These are phyloP conservation scores for Ivindomyrus marchei DNA, from an alignment of 2,113 vertebrate species.

Conservation along the genomic window DNA sequence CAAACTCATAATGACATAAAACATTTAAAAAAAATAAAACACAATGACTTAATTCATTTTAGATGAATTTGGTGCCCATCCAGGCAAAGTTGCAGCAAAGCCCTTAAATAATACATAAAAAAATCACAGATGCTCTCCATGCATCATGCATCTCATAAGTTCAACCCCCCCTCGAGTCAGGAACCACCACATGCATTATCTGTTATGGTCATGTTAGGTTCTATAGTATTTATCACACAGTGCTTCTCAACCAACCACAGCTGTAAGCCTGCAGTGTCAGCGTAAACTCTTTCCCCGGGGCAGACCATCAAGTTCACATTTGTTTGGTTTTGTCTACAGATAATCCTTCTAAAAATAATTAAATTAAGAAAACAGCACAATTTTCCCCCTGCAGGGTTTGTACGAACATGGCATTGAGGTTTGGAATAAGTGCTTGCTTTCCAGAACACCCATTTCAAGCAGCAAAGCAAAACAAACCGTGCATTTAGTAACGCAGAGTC, in stretches of 20 bases:
- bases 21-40: not conserved
- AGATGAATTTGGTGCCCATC: not conserved
- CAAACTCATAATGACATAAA: not conserved
- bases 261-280: not conserved
- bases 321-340: not conserved
- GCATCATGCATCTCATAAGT: not conserved
- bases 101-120: not conserved
- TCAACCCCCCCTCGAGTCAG: not conserved
- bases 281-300: not conserved
- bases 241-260: not conserved
- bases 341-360: not conserved
- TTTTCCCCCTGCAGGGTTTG: not conserved
- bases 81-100: not conserved
- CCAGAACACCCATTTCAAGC: not conserved
- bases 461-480: not conserved
- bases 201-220: not conserved
- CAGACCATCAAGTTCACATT: not conserved
- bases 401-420: not conserved
- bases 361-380: not conserved
- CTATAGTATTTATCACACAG: not conserved
- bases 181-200: not conserved
- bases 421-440: not conserved
- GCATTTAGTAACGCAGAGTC: not conserved
- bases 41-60: not conserved
- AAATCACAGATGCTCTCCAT: not conserved